A percentile compares a stretch with the other conserved stretches of the same genome.
Conservation (phyloP, 2,797 vertebrate genomes). For the Australoheros facetus region DNA sequence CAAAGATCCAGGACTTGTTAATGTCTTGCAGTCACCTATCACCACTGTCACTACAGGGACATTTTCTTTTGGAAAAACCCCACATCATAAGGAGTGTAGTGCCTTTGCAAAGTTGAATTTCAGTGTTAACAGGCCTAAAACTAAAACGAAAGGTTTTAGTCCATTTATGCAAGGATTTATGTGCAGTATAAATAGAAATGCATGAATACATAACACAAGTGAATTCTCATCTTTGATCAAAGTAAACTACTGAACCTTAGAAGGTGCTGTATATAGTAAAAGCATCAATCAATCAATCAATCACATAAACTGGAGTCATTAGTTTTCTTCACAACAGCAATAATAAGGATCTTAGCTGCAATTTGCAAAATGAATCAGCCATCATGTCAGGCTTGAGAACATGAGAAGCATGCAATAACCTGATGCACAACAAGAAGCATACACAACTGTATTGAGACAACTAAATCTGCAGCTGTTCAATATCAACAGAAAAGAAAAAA, state of each 20-base stretch:
- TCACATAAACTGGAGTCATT: slow-evolving; percentile 55
- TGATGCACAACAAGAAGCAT: slow-evolving; percentile 36
- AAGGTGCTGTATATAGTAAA: slow-evolving; percentile 16
- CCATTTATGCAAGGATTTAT: not conserved
- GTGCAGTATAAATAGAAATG: not conserved
- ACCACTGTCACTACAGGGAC: not conserved
- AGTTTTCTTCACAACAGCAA: slow-evolving; percentile 51
- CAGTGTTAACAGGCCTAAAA: not conserved
- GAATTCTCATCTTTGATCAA: not conserved
- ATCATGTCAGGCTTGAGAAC: slow-evolving; percentile 25
- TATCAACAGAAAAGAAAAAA: slow-evolving; percentile 62
- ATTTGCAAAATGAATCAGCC: slow-evolving; percentile 47
- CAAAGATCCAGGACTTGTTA: slow-evolving; percentile 37
- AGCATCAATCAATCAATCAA: slow-evolving; percentile 44
- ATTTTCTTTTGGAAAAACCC: not conserved
- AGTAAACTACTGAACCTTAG: slow-evolving; percentile 20
- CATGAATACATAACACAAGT: not conserved
- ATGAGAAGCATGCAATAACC: slow-evolving; percentile 27
- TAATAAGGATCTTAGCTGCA: slow-evolving; percentile 45
- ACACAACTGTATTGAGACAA: slow-evolving; percentile 52
- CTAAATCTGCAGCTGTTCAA: slow-evolving; percentile 63
- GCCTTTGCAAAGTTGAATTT: not conserved
- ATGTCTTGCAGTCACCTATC: slow-evolving; percentile 15
- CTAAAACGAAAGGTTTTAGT: not conserved
- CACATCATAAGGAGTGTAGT: not conserved